Evolutionary conservation across 1,140 invertebrate species (phyloP).

Genomic region (Penaeus japonicus): DNA sequence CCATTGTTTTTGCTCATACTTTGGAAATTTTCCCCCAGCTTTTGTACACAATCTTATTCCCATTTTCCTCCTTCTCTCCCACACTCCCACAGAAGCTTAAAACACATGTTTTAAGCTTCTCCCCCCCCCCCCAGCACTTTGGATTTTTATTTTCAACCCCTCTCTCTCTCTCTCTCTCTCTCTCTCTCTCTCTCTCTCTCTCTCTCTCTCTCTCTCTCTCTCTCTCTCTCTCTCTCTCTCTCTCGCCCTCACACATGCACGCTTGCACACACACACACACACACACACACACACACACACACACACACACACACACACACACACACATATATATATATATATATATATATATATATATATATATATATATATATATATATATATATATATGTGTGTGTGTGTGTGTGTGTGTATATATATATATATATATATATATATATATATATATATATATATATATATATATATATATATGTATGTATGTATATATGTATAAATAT

Average conservation of each 20-base stretch:
- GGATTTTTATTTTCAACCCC: too few species aligned
- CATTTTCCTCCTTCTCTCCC: too few species aligned
- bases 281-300: not conserved
- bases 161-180: too few species aligned
- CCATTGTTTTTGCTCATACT: too few species aligned
- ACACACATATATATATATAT: not conserved
- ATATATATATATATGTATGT: not conserved
- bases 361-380: not conserved
- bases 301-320: not conserved
- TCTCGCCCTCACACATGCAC: not conserved
- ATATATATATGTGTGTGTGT: not conserved
- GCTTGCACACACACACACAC: not conserved
- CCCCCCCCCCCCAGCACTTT: too few species aligned
- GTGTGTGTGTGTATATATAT: not conserved
- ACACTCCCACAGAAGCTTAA: too few species aligned
- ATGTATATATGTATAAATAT: not conserved
- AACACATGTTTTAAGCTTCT: too few species aligned
- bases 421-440: constrained; percentile 2
- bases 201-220: not conserved
- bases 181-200: too few species aligned
- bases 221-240: not conserved
- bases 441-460: too few species aligned
- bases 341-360: not conserved
- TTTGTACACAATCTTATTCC: too few species aligned
- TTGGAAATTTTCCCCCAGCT: too few species aligned